These are phyloP conservation scores for Archegozetes longisetosus DNA, from an alignment of 1,140 invertebrate species.

Conservation along the genomic window DNA sequence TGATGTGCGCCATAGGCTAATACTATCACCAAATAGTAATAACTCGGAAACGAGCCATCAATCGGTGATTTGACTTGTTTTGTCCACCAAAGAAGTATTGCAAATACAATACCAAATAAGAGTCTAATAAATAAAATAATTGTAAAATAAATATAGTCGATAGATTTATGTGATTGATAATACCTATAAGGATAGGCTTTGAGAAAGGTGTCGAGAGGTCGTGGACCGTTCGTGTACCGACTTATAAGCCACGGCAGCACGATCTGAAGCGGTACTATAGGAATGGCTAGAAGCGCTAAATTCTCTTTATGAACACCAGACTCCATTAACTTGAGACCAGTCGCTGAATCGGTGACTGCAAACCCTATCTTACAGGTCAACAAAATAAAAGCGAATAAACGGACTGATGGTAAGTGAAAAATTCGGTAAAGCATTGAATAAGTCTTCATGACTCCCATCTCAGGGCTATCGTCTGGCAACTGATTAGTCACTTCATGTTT, in stretches of 20 bases:
- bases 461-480: slow-evolving; percentile 5
- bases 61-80: slow-evolving; percentile 42
- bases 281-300: slow-evolving; percentile 74
- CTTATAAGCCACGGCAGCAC: slow-evolving; percentile 72
- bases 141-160: slow-evolving; percentile 1
- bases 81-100: slow-evolving; percentile 65
- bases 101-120: slow-evolving; percentile 63
- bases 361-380: slow-evolving; percentile 90
- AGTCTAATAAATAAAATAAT: slow-evolving; percentile 38
- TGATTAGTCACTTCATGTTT: slow-evolving; percentile 52
- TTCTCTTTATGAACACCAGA: slow-evolving; percentile 88
- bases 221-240: slow-evolving; percentile 70
- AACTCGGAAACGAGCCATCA: slow-evolving; percentile 48
- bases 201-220: slow-evolving; percentile 73
- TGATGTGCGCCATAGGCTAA: slow-evolving; percentile 73
- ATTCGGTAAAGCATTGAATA: slow-evolving; percentile 72
- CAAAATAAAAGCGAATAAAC: slow-evolving; percentile 51
- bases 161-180: slow-evolving; percentile 8
- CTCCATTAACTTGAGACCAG: slow-evolving; percentile 84
- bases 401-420: slow-evolving; percentile 61
- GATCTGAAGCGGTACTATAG: slow-evolving; percentile 85
- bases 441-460: slow-evolving; percentile 51
- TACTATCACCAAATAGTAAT: slow-evolving; percentile 64
- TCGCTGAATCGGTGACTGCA: slow-evolving; percentile 85
- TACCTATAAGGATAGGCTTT: slow-evolving; percentile 72